phyloP scores from a whole-genome alignment of 1,140 invertebrate species.

The Formica selysi region DNA sequence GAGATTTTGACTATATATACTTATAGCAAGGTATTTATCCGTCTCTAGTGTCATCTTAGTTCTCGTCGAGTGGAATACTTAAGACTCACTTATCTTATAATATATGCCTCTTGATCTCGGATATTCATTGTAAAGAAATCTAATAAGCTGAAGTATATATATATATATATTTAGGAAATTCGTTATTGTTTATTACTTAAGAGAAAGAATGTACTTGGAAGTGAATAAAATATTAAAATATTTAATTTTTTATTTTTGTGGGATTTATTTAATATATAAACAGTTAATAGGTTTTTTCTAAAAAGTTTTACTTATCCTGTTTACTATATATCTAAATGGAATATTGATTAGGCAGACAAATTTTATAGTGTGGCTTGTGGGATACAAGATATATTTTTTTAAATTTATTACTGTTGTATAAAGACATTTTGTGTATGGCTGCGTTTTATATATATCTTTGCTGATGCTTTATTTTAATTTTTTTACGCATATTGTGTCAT shows the following conservation, averaged over 20 bases:
- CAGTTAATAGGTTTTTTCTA: background rate
- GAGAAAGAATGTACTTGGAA: too few relatives aligned
- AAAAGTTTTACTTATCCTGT: background rate
- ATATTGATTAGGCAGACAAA: background rate
- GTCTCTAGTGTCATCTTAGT: conserved; percentile 50
- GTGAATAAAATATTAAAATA: too few relatives aligned
- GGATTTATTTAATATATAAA: background rate
- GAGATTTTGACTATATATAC: conserved; percentile 23
- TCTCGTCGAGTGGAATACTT: conserved; percentile 48
- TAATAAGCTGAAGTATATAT: conserved; percentile 25
- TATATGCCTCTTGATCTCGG: conserved; percentile 42
- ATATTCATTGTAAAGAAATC: conserved; percentile 34
- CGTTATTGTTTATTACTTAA: conserved; percentile 2
- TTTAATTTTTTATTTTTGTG: background rate
- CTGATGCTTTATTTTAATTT: background rate
- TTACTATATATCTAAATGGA: background rate
- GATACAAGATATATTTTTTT: conserved; percentile 5
- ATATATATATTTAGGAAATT: too few relatives aligned
- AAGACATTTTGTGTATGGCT: background rate
- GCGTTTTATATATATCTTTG: background rate
- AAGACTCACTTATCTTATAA: conserved; percentile 25
- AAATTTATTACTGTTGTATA: conserved; percentile 10
- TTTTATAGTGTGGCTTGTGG: background rate
- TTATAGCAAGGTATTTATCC: conserved; percentile 4
- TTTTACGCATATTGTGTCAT: background rate